These are phyloP conservation scores for Indicator maculatus DNA, from an alignment of 2,113 vertebrate genomes.

Conservation along the genomic window DNA sequence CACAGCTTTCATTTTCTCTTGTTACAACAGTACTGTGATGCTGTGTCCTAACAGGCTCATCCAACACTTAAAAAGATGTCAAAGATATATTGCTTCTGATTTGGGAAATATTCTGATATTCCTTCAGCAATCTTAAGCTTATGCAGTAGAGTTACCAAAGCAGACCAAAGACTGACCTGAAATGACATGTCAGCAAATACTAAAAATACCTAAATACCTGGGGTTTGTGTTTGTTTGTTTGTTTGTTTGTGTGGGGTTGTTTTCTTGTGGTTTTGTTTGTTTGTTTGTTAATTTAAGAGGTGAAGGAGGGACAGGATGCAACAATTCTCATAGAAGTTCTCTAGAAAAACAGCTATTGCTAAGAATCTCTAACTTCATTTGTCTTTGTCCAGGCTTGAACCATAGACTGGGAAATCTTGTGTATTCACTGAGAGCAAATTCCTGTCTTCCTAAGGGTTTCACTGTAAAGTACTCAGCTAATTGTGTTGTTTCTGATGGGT, in stretches of 20 bases:
- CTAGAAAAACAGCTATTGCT: background rate
- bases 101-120: background rate
- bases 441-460: background rate
- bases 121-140: background rate
- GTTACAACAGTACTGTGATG: background rate
- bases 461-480: background rate
- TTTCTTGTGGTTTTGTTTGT: too few species aligned
- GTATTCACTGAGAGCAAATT: background rate
- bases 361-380: background rate
- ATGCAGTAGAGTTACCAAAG: background rate
- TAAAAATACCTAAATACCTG: background rate
- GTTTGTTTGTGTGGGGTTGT: background rate
- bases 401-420: background rate
- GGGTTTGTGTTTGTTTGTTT: too few species aligned
- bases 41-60: background rate
- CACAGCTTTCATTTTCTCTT: background rate
- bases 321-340: background rate
- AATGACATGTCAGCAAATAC: background rate
- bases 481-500: background rate
- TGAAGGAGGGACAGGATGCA: background rate
- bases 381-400: background rate
- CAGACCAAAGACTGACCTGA: background rate
- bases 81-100: background rate
- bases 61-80: background rate
- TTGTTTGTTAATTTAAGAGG: background rate